phyloP scores from a whole-genome alignment of 1,140 invertebrate species.

The Brachionus paranguensis region DNA sequence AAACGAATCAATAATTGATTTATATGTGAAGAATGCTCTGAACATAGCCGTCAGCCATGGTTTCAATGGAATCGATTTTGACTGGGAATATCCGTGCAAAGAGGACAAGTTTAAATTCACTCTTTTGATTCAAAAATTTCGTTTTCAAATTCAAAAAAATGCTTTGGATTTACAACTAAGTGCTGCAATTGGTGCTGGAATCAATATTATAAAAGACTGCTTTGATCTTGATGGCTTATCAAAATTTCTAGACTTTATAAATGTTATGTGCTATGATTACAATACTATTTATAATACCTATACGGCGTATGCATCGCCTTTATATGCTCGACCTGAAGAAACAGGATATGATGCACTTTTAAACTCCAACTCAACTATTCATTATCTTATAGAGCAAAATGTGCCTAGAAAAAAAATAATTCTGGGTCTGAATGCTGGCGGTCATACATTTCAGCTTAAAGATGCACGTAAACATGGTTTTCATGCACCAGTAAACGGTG shows the following conservation, averaged over 20 bases:
- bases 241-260: not conserved
- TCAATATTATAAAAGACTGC: not conserved
- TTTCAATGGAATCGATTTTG: constrained; percentile 11
- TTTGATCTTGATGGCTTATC: not conserved
- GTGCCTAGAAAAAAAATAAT: constrained; percentile 2
- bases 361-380: not conserved
- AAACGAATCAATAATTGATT: not conserved
- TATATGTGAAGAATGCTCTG: not conserved
- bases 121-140: not conserved
- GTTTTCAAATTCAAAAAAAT: not conserved
- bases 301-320: not conserved
- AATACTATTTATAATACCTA: constrained; percentile 16
- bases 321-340: not conserved
- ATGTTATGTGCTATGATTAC: constrained; percentile 19
- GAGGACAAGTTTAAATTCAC: not conserved
- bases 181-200: not conserved
- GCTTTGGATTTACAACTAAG: not conserved
- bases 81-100: constrained; percentile 23
- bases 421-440: not conserved
- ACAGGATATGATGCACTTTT: not conserved
- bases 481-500: not conserved
- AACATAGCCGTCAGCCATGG: not conserved
- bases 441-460: constrained; percentile 27
- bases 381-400: not conserved
- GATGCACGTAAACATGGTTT: not conserved